Evolutionary conservation across 1,140 invertebrate genomes (phyloP), one percentile per base, ranked within the genome.

Genomic region (Drosophila erecta): DNA sequence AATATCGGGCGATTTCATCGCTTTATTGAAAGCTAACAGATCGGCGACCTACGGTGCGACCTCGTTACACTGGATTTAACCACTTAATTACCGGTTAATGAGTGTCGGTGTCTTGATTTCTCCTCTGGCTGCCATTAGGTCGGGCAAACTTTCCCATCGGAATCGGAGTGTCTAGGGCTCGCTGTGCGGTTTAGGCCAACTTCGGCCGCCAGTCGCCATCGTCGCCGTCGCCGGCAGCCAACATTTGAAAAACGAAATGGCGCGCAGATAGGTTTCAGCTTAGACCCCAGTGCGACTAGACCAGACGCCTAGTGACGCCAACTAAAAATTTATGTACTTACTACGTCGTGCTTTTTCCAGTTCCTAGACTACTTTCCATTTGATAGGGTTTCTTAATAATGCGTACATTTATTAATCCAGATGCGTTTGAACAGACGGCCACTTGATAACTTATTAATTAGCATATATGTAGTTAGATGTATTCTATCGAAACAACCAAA

Each of bases 231-330:
- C 75, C 60, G 80, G 81, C 81, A 83, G 81, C 81, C 81, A 89
- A 78, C 76, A 89, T 76, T 87, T 65, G 79, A 81, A 69, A 70
- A 76, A 76, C 79, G 50, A 87, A 89, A 80, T 87, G 86, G 79
- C 66, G 85, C 84, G 76, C 76, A 83, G 70, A 89, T 79, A 80
- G 81, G 81, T 86, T 86, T 86, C 60, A 75, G 81, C 84, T 83
- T 89, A 78, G 80, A 89, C 83, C 76, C 76, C 84, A 87, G 64
- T 78, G 79, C 75, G 83, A 83, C 83, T 70, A 81, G 83, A 79
- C 86, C 71, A 80, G 84, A 76, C 81, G 79, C 79, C 70, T 79
- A 83, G 83, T 83, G 83, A 83, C 83, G 83, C 83, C 83, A 87
- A 76, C 67, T 74, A 81, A 61, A 78, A 81, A 86, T 74, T 81